Base-by-base conservation (phyloP, 2,888 invertebrate species). In the Nebria brevicollis region DNA sequence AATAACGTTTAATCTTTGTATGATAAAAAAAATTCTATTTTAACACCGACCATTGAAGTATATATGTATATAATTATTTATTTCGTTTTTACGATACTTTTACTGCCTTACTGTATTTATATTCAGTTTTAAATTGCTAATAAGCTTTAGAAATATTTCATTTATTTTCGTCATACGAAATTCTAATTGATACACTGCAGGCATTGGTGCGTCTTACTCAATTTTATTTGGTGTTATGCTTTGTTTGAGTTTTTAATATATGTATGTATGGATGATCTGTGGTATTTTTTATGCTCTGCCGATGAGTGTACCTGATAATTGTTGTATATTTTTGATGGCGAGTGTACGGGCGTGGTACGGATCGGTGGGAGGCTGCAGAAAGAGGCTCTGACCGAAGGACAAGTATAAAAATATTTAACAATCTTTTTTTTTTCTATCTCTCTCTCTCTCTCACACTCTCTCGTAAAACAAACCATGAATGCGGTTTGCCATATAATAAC, bases 1-100 rank as follows among this genome's bases (percentile, higher is more conserved):
- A 89, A 89, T 88, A 88, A n/a, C 77, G 25, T 66, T 66, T 66
- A 66, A 54, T 66, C 25, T 72, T 77, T 64, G 65, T 77, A 64
- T 65, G 77, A 77, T 77, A 64, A 72, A 77, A 70, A 72, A 43
- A 54, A 5, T 15, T n/a, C n/a, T 34, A 74, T 43, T 66, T 66
- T 65, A n/a, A n/a, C 4, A 7, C 15, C 13, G 15, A 65, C 7
- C 15, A 15, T 15, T 65, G 65, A 65, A 65, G 7, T 5, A 3
- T n/a, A 65, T n/a, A 65, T 65, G 15, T 65, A 8, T 3, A 65
- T n/a, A 65, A 65, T n/a, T 65, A 65, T 15, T n/a, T 20, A 20
- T 20, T 20, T 20, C 0, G 65, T 65, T 65, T 65, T 65, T 20
- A 20, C 20, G 20, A 20, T 20, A 20, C 20, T 20, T 20, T 20